Base-by-base conservation (phyloP, 2,797 vertebrate genomes). In the Clarias platycephalus region DNA sequence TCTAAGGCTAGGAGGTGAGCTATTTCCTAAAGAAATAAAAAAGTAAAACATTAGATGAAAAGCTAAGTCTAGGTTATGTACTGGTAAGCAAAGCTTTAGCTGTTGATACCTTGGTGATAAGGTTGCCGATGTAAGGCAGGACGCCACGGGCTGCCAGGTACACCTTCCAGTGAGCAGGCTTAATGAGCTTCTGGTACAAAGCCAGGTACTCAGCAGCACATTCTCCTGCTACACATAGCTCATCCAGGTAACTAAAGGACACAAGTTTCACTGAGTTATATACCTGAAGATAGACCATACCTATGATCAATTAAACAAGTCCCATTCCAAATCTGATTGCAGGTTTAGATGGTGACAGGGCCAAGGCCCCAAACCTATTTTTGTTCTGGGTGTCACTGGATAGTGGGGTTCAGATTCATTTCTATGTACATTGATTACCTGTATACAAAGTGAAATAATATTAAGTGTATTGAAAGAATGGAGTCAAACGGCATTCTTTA, bases 111-210 rank as follows among this genome's bases (percentile, higher is more conserved):
- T 99, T 99, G 40, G 97, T 99, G 91, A 99, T 99, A 86, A 99
- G 95, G 92, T 97, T 99, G 80, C 98, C 98, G 0, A 99, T 95
- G 3, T 99, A 98, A 34, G 98, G 98, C 88, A 99, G 94, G 89
- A 99, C 98, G 0, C 98, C 98, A 0, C 98, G 94, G 1, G 98
- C 98, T 8, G 98, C 98, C 86, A 99, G 93, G 91, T 99, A 99
- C 86, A 98, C 96, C 89, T 99, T 99, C 98, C 98, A 99, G 91
- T 99, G 97, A 16, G 97, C 96, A 0, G 97, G 97, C 85, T 97
- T 97, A 93, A 98, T 99, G 86, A 99, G 95, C 81, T 99, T 99
- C 94, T 99, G 98, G 88, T 99, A 99, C 82, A 99, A 93, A 3
- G 96, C 96, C 88, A 99, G 91, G 91, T 99, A 99, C 91, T 99